Base-by-base conservation (phyloP, 2,113 vertebrate genomes). In the Ramphastos sulfuratus region DNA sequence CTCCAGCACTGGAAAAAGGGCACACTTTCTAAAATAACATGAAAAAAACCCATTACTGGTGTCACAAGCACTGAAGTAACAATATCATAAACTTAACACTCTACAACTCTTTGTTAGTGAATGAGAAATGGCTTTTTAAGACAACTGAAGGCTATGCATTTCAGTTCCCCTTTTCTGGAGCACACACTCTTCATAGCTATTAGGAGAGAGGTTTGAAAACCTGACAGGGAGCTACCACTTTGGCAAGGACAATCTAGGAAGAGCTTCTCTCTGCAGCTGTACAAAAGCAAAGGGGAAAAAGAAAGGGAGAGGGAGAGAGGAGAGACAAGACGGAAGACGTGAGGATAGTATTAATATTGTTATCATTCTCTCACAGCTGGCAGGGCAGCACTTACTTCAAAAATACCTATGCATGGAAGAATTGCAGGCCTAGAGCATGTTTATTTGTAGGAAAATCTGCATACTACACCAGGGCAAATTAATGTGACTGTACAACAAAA, bases 41-140 rank as follows among this genome's bases (percentile, higher is more conserved):
- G 5, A 15, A 78, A 76, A 89, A 66, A 73, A 7, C 0, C 3
- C 8, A 67, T 82, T 85, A 64, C 44, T 84, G 33, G 54, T 74
- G 56, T 63, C 72, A 56, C 33, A 90, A 20, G 19, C 54, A 83
- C 23, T 0, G 0, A 90, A 58, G 44, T 69, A 87, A 73, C 35
- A 18, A 63, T 91, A 70, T 46, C 59, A 55, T 60, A 95, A 92
- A 37, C 56, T 59, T 50, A 88, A 85, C 58, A 54, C 30, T 52
- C 27, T 9, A 25, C 61, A 81, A 2, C 20, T 61, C 78, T 78
- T 44, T 79, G 58, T 18, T 1, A 0, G 44, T 44, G 90, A 60
- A 90, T 78, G 72, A 94, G 86, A 95, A 95, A 85, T 61, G 63
- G 48, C 72, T 92, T 85, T 67, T 85, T 37, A 67, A 90, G 82